Evolutionary conservation across 2,888 invertebrate species (phyloP).

Genomic region (Zygaena filipendulae): DNA sequence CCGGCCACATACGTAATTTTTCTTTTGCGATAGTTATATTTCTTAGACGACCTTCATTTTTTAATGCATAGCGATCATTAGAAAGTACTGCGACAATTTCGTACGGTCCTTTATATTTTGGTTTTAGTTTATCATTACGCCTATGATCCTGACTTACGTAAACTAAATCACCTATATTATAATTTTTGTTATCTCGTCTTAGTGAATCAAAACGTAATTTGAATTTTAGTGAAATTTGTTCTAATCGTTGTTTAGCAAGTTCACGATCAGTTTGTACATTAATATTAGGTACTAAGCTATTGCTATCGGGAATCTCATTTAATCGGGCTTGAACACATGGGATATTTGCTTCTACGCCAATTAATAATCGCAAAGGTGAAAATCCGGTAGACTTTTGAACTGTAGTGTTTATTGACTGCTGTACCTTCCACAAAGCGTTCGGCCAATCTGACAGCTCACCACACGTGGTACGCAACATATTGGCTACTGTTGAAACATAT

Average conservation of each 20-base stretch:
- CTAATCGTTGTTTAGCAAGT: constrained; percentile 1
- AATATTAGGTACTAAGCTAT: constrained; percentile 4
- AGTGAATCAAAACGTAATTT: constrained; percentile 3
- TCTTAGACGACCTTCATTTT: too few species aligned
- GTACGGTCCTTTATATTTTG: too few species aligned
- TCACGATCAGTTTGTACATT: constrained; percentile 2
- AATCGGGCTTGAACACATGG: constrained; percentile 12
- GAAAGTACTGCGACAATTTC: too few species aligned
- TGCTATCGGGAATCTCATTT: too few species aligned
- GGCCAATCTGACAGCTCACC: constrained; percentile 15
- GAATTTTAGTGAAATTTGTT: constrained; percentile 1
- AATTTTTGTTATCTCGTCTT: constrained; percentile 1
- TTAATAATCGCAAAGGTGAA: constrained; percentile 14
- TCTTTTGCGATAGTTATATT: too few species aligned
- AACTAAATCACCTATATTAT: too few species aligned
- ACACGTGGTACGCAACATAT: constrained; percentile 13
- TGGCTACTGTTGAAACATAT: constrained; percentile 12
- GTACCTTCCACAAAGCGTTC: constrained; percentile 15
- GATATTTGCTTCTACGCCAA: constrained; percentile 13
- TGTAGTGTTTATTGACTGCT: constrained; percentile 20
- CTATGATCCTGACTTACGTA: too few species aligned
- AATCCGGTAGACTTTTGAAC: constrained; percentile 20
- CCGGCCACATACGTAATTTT: too few species aligned
- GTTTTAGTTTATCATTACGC: too few species aligned
- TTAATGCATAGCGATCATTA: too few species aligned